A percentile compares a stretch with the other conserved stretches of the same genome.
Evolutionary conservation across 2,113 vertebrate genomes (phyloP).

Genomic region (Cettia cetti): DNA sequence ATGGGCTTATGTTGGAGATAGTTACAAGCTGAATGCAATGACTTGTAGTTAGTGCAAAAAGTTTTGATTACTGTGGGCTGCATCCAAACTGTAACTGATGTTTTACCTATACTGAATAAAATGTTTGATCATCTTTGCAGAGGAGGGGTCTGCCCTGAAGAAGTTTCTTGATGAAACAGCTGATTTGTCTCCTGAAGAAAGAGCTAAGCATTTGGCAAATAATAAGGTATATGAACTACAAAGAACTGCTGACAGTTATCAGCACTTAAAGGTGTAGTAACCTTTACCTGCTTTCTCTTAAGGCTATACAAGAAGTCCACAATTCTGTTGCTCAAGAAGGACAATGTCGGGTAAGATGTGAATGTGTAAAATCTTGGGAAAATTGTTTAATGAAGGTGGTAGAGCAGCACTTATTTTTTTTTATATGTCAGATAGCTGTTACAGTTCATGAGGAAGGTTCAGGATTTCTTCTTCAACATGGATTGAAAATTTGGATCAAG

Average conservation of each 20-base stretch:
- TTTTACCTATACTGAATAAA: neutral
- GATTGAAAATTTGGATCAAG: neutral
- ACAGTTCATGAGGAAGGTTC: neutral
- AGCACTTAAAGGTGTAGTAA: neutral
- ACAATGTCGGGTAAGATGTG: constrained; percentile 84
- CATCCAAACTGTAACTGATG: neutral
- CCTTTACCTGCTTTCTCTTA: neutral
- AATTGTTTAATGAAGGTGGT: neutral
- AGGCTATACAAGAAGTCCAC: constrained; percentile 89
- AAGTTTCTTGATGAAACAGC: constrained; percentile 89
- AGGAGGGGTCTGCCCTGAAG: constrained; percentile 84
- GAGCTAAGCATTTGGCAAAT: constrained; percentile 88
- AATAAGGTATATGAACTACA: constrained; percentile 78
- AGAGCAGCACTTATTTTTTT: neutral
- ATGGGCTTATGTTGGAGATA: neutral
- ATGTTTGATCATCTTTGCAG: constrained; percentile 57
- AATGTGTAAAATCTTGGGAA: neutral
- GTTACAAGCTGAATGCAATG: neutral
- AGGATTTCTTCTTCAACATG: neutral
- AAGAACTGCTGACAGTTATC: neutral
- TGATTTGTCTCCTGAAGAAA: constrained; percentile 84
- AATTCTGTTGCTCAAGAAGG: constrained; percentile 89
- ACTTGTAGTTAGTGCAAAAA: neutral
- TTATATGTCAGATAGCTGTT: neutral
- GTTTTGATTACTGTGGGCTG: neutral